Evolutionary conservation across 2,888 invertebrate genomes (phyloP).

Genomic region (Melitaea athalia): DNA sequence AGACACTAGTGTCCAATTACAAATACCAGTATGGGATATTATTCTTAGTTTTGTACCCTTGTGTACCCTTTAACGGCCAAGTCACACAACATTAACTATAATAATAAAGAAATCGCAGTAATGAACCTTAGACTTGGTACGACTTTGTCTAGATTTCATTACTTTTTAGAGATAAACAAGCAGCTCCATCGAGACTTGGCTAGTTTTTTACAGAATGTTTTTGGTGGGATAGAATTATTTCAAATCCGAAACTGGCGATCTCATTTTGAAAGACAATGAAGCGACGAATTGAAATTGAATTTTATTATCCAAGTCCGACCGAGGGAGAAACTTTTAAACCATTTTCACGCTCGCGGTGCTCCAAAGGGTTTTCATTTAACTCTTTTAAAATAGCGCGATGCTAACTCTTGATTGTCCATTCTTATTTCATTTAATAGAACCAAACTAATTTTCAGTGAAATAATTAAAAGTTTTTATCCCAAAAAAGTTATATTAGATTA

Average conservation of each 20-base stretch:
- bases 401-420: conserved; percentile 1
- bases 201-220: too few relatives aligned
- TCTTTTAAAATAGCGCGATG: background rate
- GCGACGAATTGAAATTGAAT: conserved; percentile 29
- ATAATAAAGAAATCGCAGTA: too few relatives aligned
- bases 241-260: conserved; percentile 11
- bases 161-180: too few relatives aligned
- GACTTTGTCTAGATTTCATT: too few relatives aligned
- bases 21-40: too few relatives aligned
- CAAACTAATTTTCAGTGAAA: background rate
- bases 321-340: conserved; percentile 9
- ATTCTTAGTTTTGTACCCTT: too few relatives aligned
- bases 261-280: conserved; percentile 30
- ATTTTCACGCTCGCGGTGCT: background rate
- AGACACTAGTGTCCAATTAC: too few relatives aligned
- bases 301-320: conserved; percentile 21
- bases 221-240: conserved; percentile 3
- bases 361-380: conserved; percentile 1
- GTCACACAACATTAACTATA: too few relatives aligned
- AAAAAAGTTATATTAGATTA: too few relatives aligned
- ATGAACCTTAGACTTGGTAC: too few relatives aligned
- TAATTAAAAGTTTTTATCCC: background rate
- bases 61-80: too few relatives aligned
- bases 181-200: too few relatives aligned
- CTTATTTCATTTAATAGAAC: conserved; percentile 6